A percentile compares a stretch with the other conserved stretches of the same genome.
These are phyloP conservation scores for Pogonocherus hispidulus DNA, from an alignment of 2,888 invertebrate species.

Conservation along the genomic window DNA sequence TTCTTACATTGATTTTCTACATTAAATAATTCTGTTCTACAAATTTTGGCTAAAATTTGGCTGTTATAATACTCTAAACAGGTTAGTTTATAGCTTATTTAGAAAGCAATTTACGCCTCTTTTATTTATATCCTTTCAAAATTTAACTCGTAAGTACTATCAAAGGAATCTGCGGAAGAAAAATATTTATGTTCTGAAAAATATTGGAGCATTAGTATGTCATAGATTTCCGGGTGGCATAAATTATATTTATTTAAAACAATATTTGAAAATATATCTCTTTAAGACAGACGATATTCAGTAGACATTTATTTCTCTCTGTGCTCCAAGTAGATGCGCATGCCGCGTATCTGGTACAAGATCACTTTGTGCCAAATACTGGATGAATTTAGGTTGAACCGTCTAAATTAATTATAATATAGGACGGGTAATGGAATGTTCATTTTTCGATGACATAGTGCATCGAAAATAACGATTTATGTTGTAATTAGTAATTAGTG, in stretches of 20 bases:
- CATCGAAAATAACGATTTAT: no score
- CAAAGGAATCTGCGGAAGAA: not conserved
- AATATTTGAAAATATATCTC: constrained; percentile 11
- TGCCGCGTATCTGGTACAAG: constrained; percentile 30
- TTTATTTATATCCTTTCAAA: constrained; percentile 9
- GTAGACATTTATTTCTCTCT: not conserved
- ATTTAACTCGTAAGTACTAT: not conserved
- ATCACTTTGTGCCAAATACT: constrained; percentile 41
- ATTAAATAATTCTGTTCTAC: no score
- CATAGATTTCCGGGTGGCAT: not conserved
- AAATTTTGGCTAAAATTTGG: no score
- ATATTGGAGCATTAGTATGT: not conserved
- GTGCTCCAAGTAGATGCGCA: constrained; percentile 11
- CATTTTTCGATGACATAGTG: no score
- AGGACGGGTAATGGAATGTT: no score
- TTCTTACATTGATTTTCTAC: no score
- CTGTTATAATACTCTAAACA: not conserved
- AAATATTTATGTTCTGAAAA: constrained; percentile 1
- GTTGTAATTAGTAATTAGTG: no score
- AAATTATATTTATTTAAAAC: not conserved
- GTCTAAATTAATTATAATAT: constrained; percentile 9
- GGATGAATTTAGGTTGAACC: constrained; percentile 24
- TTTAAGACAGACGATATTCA: no score
- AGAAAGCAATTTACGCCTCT: not conserved
- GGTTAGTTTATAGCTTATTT: not conserved